Conservation (phyloP, 2,113 vertebrate genomes). For the Plotosus lineatus region DNA sequence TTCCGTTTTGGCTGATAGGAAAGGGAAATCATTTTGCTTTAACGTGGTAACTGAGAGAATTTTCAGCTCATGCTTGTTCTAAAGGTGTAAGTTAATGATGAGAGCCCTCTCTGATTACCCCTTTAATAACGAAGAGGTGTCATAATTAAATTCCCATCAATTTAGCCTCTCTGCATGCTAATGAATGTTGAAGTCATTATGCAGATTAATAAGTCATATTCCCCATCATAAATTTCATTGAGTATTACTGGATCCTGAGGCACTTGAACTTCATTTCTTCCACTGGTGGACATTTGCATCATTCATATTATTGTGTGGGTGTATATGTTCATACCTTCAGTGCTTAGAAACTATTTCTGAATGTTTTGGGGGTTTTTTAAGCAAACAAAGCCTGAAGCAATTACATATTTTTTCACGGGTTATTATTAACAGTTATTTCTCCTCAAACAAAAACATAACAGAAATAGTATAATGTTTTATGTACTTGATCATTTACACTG, state of each 20-base stretch:
- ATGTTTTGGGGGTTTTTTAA: neutral
- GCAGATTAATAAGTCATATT: constrained; percentile 79
- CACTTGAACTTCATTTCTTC: constrained; percentile 24
- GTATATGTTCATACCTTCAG: constrained; percentile 24
- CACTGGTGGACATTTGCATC: constrained; percentile 34
- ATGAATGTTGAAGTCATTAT: constrained; percentile 73
- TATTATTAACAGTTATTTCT: neutral
- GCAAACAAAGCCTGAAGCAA: neutral
- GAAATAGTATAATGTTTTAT: neutral
- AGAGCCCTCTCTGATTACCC: constrained; percentile 73
- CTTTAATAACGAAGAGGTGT: constrained; percentile 74
- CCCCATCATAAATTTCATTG: constrained; percentile 70
- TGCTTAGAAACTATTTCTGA: constrained; percentile 13
- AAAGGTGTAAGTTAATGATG: constrained; percentile 74
- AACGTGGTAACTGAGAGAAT: constrained; percentile 57
- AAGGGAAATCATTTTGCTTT: constrained; percentile 56
- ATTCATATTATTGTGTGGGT: neutral
- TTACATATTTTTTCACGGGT: neutral
- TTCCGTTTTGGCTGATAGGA: constrained; percentile 46
- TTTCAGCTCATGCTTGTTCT: constrained; percentile 60
- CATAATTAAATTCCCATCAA: constrained; percentile 79
- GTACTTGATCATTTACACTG: neutral
- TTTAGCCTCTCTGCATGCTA: constrained; percentile 63
- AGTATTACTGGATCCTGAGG: constrained; percentile 56
- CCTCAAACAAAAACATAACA: neutral